Evolutionary conservation across 2,888 invertebrate species (phyloP).

Genomic region (Aradus depressus): DNA sequence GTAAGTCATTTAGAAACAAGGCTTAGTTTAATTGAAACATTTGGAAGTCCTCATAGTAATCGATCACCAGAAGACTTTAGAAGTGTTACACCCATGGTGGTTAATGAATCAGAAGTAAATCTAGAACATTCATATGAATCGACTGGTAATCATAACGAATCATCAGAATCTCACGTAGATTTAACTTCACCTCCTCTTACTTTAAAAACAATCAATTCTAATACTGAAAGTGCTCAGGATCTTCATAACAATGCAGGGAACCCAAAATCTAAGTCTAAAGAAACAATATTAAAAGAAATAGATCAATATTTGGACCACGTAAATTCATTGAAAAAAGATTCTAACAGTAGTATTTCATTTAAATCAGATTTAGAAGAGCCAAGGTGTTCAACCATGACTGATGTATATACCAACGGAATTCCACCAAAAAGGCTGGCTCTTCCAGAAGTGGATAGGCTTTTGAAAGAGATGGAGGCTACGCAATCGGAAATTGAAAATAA

Average conservation of each 20-base stretch:
- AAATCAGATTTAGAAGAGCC: neutral
- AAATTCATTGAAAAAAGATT: no score
- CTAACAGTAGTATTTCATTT: slow-evolving; percentile 4
- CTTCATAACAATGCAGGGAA: neutral
- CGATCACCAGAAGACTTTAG: neutral
- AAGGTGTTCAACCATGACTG: neutral
- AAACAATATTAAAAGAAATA: slow-evolving; percentile 18
- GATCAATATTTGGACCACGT: slow-evolving; percentile 19
- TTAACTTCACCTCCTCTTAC: slow-evolving; percentile 5
- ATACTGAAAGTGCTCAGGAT: slow-evolving; percentile 9
- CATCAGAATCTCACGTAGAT: neutral
- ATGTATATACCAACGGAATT: neutral
- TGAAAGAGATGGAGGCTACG: slow-evolving; percentile 39
- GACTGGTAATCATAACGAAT: neutral
- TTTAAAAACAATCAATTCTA: slow-evolving; percentile 9
- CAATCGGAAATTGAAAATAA: slow-evolving; percentile 36
- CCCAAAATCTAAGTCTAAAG: slow-evolving; percentile 7
- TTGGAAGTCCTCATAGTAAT: slow-evolving; percentile 17
- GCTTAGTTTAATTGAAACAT: slow-evolving; percentile 41
- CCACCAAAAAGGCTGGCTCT: slow-evolving; percentile 33
- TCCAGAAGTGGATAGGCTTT: slow-evolving; percentile 38
- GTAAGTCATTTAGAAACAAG: slow-evolving; percentile 47
- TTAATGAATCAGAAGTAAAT: slow-evolving; percentile 4
- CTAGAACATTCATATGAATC: neutral
- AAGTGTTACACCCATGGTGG: slow-evolving; percentile 6